These are phyloP conservation scores for Halocaridina rubra DNA, from an alignment of 2,888 invertebrate species.

Conservation along the genomic window DNA sequence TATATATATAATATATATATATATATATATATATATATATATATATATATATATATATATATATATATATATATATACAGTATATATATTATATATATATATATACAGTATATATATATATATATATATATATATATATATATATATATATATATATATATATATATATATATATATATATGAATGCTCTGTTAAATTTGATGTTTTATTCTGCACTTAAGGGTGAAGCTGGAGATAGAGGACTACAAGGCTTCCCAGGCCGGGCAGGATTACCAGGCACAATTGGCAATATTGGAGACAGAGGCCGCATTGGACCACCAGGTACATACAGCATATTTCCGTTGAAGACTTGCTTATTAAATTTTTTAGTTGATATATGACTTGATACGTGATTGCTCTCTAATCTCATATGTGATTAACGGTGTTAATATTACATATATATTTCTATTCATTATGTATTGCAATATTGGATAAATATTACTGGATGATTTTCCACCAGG, in stretches of 20 bases:
- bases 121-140: background rate
- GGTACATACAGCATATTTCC: constrained; percentile 50
- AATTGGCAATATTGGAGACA: constrained; percentile 37
- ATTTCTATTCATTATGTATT: background rate
- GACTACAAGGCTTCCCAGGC: constrained; percentile 60
- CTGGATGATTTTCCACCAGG: constrained; percentile 65
- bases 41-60: background rate
- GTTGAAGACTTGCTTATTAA: background rate
- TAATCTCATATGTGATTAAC: background rate
- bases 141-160: background rate
- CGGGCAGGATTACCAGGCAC: constrained; percentile 63
- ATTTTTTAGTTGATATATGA: too few species aligned
- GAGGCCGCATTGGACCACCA: constrained; percentile 37
- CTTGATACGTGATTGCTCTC: too few species aligned
- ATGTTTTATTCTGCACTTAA: constrained; percentile 38
- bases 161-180: background rate
- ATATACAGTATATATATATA: background rate
- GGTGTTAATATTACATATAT: background rate
- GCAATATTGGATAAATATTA: background rate
- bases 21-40: background rate
- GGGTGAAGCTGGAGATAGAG: constrained; percentile 51
- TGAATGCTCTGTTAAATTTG: background rate
- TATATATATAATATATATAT: background rate
- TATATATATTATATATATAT: too few species aligned
- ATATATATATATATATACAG: background rate